These are phyloP conservation scores for Phaenicophaeus curvirostris DNA, from an alignment of 2,797 vertebrate species.

Conservation along the genomic window DNA sequence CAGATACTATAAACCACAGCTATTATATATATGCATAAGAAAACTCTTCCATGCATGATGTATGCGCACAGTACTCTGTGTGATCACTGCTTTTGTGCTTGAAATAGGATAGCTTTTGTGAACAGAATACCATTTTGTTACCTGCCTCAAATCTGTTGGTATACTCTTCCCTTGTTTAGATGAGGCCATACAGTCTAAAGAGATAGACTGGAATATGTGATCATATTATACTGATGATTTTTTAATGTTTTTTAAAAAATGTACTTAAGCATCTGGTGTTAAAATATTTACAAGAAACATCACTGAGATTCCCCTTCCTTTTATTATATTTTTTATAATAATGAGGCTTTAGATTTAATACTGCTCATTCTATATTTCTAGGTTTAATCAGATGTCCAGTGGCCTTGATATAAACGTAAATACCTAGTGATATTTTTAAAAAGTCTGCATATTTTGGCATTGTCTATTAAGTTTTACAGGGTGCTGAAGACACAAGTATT, in stretches of 20 bases:
- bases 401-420: not conserved
- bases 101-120: not conserved
- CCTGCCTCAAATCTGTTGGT: not conserved
- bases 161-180: not conserved
- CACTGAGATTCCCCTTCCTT: not conserved
- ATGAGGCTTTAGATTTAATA: not conserved
- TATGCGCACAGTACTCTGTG: not conserved
- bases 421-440: not conserved
- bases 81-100: not conserved
- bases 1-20: not conserved
- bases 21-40: not conserved
- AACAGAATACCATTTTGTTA: not conserved
- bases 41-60: not conserved
- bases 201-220: not conserved
- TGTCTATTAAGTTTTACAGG: not conserved
- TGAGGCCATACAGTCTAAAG: not conserved
- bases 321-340: not conserved
- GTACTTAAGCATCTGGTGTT: not conserved
- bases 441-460: not conserved
- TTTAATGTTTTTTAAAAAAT: not conserved
- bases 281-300: not conserved
- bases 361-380: not conserved
- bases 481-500: not conserved
- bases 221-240: not conserved
- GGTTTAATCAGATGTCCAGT: not conserved